Percentiles rank a stretch among this genome's conserved stretches.
These are phyloP conservation scores for Callimorpha dominula DNA, from an alignment of 2,888 invertebrate genomes.

Conservation along the genomic window DNA sequence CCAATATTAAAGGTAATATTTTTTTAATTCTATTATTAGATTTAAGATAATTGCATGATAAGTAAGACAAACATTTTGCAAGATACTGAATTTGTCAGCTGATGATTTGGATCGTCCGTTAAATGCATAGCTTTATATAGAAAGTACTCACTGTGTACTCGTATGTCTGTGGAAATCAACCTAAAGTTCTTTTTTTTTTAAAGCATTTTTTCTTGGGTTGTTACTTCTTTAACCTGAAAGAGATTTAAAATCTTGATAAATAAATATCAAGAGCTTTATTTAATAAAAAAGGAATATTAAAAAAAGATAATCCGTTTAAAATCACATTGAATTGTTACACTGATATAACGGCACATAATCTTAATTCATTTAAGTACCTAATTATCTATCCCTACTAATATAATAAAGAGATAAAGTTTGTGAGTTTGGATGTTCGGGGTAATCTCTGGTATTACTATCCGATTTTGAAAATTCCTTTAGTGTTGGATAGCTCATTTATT, in stretches of 20 bases:
- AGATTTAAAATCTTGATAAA: not conserved
- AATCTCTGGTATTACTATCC: too few relatives aligned
- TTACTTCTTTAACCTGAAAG: too few relatives aligned
- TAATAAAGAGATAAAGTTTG: too few relatives aligned
- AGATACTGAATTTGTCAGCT: not conserved
- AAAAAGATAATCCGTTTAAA: not conserved
- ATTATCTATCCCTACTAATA: too few relatives aligned
- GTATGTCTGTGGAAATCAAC: too few relatives aligned
- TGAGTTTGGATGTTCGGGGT: too few relatives aligned
- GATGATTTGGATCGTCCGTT: not conserved
- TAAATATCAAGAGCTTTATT: too few relatives aligned
- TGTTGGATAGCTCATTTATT: too few relatives aligned
- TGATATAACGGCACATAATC: not conserved
- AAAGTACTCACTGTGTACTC: not conserved
- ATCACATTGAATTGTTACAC: not conserved
- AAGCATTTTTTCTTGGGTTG: too few relatives aligned
- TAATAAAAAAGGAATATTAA: too few relatives aligned
- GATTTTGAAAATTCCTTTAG: too few relatives aligned
- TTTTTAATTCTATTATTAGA: not conserved
- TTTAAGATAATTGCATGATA: conserved; percentile 1
- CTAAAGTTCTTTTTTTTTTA: too few relatives aligned
- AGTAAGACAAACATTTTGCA: not conserved
- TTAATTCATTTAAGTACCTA: not conserved
- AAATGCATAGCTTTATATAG: not conserved
- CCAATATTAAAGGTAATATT: conserved; percentile 33